phyloP scores from a whole-genome alignment of 1,140 invertebrate species.

The Drosophila pandora region DNA sequence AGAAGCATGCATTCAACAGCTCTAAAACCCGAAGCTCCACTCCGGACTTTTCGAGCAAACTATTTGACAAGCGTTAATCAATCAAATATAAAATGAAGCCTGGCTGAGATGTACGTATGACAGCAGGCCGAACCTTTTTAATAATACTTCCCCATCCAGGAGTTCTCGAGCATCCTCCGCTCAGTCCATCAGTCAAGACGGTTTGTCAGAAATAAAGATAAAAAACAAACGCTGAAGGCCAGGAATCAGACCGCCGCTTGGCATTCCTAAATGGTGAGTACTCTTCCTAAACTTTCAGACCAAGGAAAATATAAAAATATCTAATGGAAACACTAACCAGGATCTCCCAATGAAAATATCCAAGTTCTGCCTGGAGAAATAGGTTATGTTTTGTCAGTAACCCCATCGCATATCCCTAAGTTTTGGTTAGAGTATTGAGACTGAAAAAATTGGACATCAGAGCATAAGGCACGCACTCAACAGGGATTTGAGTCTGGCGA shows the following conservation, averaged over 20 bases:
- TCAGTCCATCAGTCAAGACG: constrained; percentile 39
- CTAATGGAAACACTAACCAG: too few species aligned
- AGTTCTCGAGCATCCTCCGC: constrained; percentile 23
- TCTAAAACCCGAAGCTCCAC: constrained; percentile 12
- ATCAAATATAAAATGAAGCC: constrained; percentile 58
- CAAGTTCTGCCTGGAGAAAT: too few species aligned
- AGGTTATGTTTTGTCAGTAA: neutral
- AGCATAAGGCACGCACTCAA: constrained; percentile 70
- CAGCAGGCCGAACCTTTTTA: constrained; percentile 73
- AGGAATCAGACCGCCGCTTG: constrained; percentile 1
- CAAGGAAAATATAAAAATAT: too few species aligned
- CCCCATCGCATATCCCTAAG: neutral
- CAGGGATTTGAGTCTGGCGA: constrained; percentile 58
- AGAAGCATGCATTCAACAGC: constrained; percentile 58
- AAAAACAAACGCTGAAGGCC: constrained; percentile 41
- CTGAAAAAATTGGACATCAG: constrained; percentile 56
- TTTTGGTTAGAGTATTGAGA: constrained; percentile 12
- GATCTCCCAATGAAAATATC: too few species aligned
- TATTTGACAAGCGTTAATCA: constrained; percentile 76
- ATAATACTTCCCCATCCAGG: constrained; percentile 60
- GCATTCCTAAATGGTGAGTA: neutral
- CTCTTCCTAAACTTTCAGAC: neutral
- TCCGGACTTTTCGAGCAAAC: constrained; percentile 25
- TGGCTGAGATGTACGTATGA: constrained; percentile 56
- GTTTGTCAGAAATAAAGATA: constrained; percentile 55